These are phyloP conservation scores for Lepus europaeus DNA, from an alignment of 2,113 vertebrate species.

Conservation along the genomic window DNA sequence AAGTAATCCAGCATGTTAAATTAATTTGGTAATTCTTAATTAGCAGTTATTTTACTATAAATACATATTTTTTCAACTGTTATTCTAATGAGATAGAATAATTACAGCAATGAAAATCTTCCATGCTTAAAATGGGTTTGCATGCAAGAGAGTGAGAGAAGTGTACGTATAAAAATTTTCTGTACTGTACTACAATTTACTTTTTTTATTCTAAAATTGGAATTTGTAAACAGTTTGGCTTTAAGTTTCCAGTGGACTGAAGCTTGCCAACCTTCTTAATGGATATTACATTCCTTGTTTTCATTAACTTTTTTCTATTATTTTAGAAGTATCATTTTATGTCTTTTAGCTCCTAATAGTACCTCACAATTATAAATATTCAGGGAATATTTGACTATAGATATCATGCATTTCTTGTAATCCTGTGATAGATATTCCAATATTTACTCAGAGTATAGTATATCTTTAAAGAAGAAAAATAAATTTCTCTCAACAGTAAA, in stretches of 20 bases:
- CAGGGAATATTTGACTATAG: background rate
- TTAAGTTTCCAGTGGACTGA: background rate
- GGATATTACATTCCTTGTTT: background rate
- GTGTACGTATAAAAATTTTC: background rate
- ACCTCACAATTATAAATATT: background rate
- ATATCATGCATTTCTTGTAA: background rate
- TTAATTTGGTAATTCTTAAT: conserved; percentile 42
- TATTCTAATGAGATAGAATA: conserved; percentile 35
- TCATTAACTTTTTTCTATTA: background rate
- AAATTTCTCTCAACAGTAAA: background rate
- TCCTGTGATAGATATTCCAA: background rate
- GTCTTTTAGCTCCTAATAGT: background rate
- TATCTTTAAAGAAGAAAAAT: background rate
- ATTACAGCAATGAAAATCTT: conserved; percentile 37
- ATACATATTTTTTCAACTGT: conserved; percentile 17
- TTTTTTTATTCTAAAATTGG: conserved; percentile 28
- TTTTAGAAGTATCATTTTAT: conserved; percentile 34
- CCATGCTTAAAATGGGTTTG: background rate
- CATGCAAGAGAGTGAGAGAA: background rate
- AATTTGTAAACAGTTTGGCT: conserved; percentile 31
- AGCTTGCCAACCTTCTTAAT: background rate
- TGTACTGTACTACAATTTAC: conserved; percentile 16
- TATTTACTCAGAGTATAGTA: background rate
- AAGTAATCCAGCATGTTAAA: background rate
- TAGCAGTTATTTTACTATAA: conserved; percentile 1